A percentile compares a stretch with the other conserved stretches of the same genome.
Conservation (phyloP, 1,140 invertebrate genomes). For the Pseudomyrmex pallidus region DNA sequence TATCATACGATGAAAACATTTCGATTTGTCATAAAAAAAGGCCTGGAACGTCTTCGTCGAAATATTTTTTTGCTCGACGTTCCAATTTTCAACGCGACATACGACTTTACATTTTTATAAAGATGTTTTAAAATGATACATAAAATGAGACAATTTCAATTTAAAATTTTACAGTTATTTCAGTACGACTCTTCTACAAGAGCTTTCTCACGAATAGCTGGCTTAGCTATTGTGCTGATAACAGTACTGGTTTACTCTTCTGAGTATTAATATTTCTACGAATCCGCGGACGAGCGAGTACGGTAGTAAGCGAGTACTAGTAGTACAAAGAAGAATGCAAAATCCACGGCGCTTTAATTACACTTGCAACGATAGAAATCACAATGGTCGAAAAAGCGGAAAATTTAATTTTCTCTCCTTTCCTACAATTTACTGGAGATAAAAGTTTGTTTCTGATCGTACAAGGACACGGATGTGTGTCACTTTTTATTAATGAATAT, state of each 20-base stretch:
- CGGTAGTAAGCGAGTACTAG: neutral
- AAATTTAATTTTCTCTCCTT: neutral
- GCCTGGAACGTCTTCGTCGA: no score
- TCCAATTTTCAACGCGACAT: no score
- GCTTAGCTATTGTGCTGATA: constrained; percentile 25
- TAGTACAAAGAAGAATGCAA: neutral
- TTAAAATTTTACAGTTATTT: constrained; percentile 4
- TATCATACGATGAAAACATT: no score
- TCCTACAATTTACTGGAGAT: neutral
- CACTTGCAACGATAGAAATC: constrained; percentile 4
- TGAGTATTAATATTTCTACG: constrained; percentile 44
- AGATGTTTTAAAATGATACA: no score
- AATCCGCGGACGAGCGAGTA: neutral
- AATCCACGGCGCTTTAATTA: constrained; percentile 30
- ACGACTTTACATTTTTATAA: no score
- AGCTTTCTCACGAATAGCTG: neutral
- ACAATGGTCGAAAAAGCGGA: neutral
- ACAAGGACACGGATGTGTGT: neutral
- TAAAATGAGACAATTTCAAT: no score
- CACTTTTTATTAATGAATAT: constrained; percentile 41
- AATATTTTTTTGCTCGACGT: no score
- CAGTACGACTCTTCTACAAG: neutral
- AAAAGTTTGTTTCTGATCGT: no score
- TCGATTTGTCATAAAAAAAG: no score
- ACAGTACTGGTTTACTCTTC: constrained; percentile 40